Percentiles rank a stretch among this genome's conserved stretches.
phyloP scores from a whole-genome alignment of 2,888 invertebrate species.

The Parelbella ahira region DNA sequence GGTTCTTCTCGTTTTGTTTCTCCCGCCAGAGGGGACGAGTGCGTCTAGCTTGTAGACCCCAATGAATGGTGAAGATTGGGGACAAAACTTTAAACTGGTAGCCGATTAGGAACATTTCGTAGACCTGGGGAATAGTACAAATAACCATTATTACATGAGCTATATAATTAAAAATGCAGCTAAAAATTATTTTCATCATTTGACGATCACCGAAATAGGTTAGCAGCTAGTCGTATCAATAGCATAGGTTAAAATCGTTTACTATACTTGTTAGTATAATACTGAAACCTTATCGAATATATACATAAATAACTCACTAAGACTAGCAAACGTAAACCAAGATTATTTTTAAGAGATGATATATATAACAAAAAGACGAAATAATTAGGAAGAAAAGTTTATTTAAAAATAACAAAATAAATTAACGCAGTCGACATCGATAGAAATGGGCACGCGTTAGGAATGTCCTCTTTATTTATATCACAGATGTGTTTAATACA shows the following conservation, averaged over 20 bases:
- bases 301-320: too few relatives aligned
- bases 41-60: constrained; percentile 91
- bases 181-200: too few relatives aligned
- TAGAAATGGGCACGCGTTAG: constrained; percentile 30
- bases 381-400: constrained; percentile 36
- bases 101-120: constrained; percentile 94
- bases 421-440: constrained; percentile 32
- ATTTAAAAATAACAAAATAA: constrained; percentile 52
- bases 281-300: too few relatives aligned
- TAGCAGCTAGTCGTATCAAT: too few relatives aligned
- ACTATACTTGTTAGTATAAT: too few relatives aligned
- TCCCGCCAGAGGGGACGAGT: constrained; percentile 92
- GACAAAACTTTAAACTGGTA: constrained; percentile 93
- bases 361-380: constrained; percentile 34
- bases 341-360: too few relatives aligned
- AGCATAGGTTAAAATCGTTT: too few relatives aligned
- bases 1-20: constrained; percentile 90
- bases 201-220: too few relatives aligned
- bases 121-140: constrained; percentile 82
- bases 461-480: constrained; percentile 41
- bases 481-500: constrained; percentile 40
- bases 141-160: background rate
- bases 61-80: constrained; percentile 93
- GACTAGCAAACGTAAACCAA: too few relatives aligned
- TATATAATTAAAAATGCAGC: too few relatives aligned